These are phyloP conservation scores for Drosophila lacertosa DNA, from an alignment of 1,140 invertebrate genomes.

Conservation along the genomic window DNA sequence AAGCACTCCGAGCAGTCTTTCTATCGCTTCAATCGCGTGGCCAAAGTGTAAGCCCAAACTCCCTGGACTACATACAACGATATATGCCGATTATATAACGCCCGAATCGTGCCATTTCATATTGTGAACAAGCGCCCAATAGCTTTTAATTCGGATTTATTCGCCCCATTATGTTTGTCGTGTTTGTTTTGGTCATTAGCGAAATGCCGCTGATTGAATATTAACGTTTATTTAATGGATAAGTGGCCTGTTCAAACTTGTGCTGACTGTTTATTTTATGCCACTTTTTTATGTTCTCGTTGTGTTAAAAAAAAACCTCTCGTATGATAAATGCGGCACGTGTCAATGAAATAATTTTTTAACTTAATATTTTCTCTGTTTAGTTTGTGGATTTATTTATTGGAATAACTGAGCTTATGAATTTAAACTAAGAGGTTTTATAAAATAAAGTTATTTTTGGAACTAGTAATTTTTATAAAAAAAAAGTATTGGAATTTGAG, in stretches of 20 bases:
- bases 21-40: conserved; percentile 71
- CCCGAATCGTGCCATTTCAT: conserved; percentile 15
- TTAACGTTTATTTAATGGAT: conserved; percentile 62
- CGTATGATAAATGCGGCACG: conserved; percentile 11
- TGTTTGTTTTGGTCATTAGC: conserved; percentile 59
- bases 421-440: too few relatives aligned
- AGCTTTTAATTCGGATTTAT: conserved; percentile 32
- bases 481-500: too few relatives aligned
- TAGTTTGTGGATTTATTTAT: too few relatives aligned
- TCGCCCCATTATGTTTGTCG: conserved; percentile 27
- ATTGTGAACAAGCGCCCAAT: conserved; percentile 25
- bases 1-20: conserved; percentile 74
- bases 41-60: conserved; percentile 74
- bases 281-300: conserved; percentile 15
- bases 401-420: too few relatives aligned
- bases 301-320: conserved; percentile 8
- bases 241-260: conserved; percentile 52
- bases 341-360: conserved; percentile 1
- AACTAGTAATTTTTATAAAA: too few relatives aligned
- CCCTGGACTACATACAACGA: too few relatives aligned
- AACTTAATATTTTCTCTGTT: too few relatives aligned
- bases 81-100: conserved; percentile 57
- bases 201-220: conserved; percentile 65
- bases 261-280: conserved; percentile 27
- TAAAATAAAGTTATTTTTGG: too few relatives aligned